A percentile compares a stretch with the other conserved stretches of the same genome.
Conservation (phyloP, 2,888 invertebrate genomes). For the Parnassius orleans region DNA sequence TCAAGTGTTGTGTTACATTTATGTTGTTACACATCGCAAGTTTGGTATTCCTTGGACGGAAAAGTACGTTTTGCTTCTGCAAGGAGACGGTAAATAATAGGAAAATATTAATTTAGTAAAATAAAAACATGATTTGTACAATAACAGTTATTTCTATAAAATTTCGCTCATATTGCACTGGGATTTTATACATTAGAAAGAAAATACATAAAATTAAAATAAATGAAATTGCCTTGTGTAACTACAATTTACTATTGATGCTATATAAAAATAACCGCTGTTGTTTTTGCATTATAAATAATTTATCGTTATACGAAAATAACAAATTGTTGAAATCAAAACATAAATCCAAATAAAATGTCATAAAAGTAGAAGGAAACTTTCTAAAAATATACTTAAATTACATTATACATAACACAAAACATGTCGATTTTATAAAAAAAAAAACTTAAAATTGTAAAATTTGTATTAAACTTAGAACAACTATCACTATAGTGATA, state of each 20-base stretch:
- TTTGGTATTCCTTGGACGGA: conserved; percentile 50
- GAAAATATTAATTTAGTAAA: no score
- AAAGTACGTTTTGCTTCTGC: conserved; percentile 34
- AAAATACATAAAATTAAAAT: no score
- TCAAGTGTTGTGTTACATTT: background rate
- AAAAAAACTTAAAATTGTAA: conserved; percentile 12
- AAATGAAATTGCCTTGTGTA: no score
- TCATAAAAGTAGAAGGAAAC: conserved; percentile 17
- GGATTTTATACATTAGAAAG: background rate
- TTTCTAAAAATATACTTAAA: conserved; percentile 10
- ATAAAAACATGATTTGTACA: no score
- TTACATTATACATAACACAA: conserved; percentile 9
- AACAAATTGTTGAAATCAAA: conserved; percentile 41
- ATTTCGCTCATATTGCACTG: conserved; percentile 1
- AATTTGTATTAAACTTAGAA: conserved; percentile 1
- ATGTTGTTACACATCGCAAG: conserved; percentile 9
- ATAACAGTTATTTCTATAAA: conserved; percentile 8
- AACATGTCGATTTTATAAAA: conserved; percentile 13
- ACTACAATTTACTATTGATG: no score
- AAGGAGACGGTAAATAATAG: background rate
- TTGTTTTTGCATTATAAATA: background rate
- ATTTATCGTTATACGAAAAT: conserved; percentile 68
- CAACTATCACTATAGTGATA: conserved; percentile 12
- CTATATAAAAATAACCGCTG: no score
- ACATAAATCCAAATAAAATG: conserved; percentile 19